A percentile compares a stretch with the other conserved stretches of the same genome.
Evolutionary conservation across 2,113 vertebrate species (phyloP).

Genomic region (Hoplias malabaricus): DNA sequence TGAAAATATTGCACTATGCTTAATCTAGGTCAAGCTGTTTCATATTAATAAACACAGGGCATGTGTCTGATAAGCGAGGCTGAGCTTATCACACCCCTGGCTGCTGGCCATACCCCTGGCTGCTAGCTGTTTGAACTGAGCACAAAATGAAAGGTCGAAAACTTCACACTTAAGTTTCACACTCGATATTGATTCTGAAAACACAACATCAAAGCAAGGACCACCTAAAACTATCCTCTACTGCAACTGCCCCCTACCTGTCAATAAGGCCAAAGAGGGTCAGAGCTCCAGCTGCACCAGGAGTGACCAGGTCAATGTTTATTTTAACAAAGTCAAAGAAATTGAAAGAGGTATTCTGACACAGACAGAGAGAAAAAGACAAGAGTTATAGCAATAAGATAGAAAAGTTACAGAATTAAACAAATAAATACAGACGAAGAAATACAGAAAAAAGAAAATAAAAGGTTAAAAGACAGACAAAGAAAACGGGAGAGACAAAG

Average conservation of each 20-base stretch:
- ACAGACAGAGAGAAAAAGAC: neutral
- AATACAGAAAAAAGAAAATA: neutral
- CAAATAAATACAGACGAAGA: neutral
- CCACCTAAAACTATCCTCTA: neutral
- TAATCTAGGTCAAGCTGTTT: neutral
- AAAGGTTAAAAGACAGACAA: conserved; percentile 22
- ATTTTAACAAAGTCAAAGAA: neutral
- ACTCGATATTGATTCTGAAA: neutral
- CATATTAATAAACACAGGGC: neutral
- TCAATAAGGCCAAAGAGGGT: neutral
- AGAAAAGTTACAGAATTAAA: neutral
- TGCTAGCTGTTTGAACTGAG: neutral
- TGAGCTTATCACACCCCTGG: neutral
- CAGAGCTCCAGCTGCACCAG: neutral
- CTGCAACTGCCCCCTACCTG: neutral
- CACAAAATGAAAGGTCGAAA: neutral
- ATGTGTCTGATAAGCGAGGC: too few species aligned
- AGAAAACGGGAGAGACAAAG: conserved; percentile 16
- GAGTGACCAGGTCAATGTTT: neutral
- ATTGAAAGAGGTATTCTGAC: conserved; percentile 11
- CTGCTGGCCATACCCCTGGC: neutral
- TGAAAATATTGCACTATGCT: neutral
- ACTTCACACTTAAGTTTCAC: neutral
- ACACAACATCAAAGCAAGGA: neutral
- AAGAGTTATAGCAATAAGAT: neutral